Conservation (phyloP, 1,140 invertebrate genomes). For the Arion vulgaris region DNA sequence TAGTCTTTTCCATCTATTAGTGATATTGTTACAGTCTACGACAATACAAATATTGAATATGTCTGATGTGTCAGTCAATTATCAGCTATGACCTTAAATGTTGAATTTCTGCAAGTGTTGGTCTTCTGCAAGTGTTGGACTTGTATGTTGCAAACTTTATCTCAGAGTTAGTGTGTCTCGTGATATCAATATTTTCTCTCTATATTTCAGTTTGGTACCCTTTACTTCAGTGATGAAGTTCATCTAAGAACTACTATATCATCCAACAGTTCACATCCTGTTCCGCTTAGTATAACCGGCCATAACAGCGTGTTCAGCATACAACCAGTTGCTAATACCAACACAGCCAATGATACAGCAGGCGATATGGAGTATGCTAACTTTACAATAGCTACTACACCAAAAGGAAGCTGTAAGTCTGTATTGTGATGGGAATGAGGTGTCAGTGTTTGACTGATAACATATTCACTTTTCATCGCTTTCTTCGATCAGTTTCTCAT, state of each 20-base stretch:
- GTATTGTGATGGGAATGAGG: no score
- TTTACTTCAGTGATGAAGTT: slow-evolving; percentile 38
- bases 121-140: no score
- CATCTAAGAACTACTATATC: background rate
- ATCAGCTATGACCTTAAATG: no score
- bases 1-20: background rate
- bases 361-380: slow-evolving; percentile 35
- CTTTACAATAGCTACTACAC: slow-evolving; percentile 41
- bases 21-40: background rate
- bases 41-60: no score
- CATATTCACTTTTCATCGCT: no score
- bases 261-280: slow-evolving; percentile 13
- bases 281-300: slow-evolving; percentile 32
- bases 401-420: slow-evolving; percentile 41
- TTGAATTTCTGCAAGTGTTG: no score
- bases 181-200: background rate
- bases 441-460: no score
- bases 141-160: no score
- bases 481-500: no score
- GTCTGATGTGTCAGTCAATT: no score
- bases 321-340: slow-evolving; percentile 6
- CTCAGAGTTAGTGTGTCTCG: no score
- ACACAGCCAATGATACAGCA: background rate
- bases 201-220: slow-evolving; percentile 31
- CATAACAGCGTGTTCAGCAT: slow-evolving; percentile 8